Conservation (phyloP, 2,888 invertebrate species). For the Lottia gigantea region DNA sequence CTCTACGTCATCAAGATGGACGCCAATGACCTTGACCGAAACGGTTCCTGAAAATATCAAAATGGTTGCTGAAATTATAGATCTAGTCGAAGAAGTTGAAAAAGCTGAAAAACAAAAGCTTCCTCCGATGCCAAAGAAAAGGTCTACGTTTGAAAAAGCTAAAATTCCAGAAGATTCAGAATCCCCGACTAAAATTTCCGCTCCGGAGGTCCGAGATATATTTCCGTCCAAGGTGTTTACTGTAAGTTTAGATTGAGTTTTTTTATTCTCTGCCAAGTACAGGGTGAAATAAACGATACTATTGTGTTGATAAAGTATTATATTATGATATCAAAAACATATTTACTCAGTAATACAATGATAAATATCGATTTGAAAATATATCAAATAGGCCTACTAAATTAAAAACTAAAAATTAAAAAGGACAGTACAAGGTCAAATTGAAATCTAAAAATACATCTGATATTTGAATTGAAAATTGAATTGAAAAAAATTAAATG, state of each 20-base stretch:
- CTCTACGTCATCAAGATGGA: slow-evolving; percentile 15
- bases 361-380: no score
- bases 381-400: no score
- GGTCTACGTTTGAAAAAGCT: neutral
- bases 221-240: slow-evolving; percentile 21
- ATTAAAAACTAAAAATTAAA: no score
- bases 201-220: neutral
- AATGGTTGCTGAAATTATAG: slow-evolving; percentile 25
- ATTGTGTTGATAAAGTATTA: no score
- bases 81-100: slow-evolving; percentile 24
- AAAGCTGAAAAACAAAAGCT: slow-evolving; percentile 1
- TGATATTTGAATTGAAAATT: no score
- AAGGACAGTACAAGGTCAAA: no score
- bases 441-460: no score
- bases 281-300: no score
- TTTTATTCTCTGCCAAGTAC: neutral
- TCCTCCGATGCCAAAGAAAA: no score
- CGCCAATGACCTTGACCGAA: slow-evolving; percentile 1
- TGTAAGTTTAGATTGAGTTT: slow-evolving; percentile 10
- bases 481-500: no score
- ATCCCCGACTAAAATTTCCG: neutral
- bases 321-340: no score
- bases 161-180: neutral
- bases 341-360: no score
- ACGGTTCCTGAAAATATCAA: slow-evolving; percentile 14